Evolutionary conservation across 2,113 vertebrate species (phyloP).

Genomic region (Xyrauchen texanus): DNA sequence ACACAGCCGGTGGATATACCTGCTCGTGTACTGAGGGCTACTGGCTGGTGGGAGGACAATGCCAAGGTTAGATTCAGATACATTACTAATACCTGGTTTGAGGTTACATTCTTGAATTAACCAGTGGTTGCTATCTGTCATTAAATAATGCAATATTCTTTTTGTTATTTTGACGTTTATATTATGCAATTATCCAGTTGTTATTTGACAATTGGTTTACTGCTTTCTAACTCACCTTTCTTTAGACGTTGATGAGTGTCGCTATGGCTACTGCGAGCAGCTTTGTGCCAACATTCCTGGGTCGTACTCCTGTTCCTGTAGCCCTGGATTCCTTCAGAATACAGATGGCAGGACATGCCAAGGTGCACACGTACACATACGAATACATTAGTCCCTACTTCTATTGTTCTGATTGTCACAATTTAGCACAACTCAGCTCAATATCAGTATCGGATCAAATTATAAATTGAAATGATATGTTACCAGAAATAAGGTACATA

Average conservation of each 20-base stretch:
- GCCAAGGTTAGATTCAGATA: slow-evolving; percentile 84
- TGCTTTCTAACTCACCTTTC: slow-evolving; percentile 31
- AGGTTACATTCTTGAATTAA: not conserved
- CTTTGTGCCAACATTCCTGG: slow-evolving; percentile 92
- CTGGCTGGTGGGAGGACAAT: slow-evolving; percentile 93
- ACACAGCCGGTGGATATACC: slow-evolving; percentile 93
- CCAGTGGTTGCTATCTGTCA: not conserved
- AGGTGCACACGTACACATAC: slow-evolving; percentile 77
- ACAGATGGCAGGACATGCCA: slow-evolving; percentile 90
- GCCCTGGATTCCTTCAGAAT: slow-evolving; percentile 90
- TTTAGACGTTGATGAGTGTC: slow-evolving; percentile 96
- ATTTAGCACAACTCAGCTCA: no score
- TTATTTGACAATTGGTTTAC: slow-evolving; percentile 20
- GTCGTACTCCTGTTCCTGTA: slow-evolving; percentile 96
- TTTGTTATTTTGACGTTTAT: not conserved
- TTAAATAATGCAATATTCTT: not conserved
- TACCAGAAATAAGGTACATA: no score
- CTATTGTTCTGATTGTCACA: no score
- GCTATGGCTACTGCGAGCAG: slow-evolving; percentile 98
- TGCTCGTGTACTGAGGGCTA: slow-evolving; percentile 97
- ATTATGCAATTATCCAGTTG: not conserved
- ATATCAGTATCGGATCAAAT: no score
- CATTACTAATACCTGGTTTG: no score
- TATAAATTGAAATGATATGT: no score
- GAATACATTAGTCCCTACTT: no score